Percentiles rank a stretch among this genome's conserved stretches.
Evolutionary conservation across 2,888 invertebrate genomes (phyloP).

Genomic region (Andrena bucephala): DNA sequence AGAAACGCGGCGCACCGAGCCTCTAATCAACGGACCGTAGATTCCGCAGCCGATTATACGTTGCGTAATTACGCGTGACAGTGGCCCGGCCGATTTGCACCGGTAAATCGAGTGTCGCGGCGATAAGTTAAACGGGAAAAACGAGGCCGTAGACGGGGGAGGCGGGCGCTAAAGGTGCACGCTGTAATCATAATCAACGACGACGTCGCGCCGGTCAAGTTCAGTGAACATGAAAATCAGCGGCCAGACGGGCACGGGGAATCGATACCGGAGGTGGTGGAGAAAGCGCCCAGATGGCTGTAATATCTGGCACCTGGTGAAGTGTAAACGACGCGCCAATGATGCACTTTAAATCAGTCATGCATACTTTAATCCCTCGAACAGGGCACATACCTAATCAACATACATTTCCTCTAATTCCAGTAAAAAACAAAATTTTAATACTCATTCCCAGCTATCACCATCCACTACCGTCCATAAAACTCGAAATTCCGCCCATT

Average conservation of each 20-base stretch:
- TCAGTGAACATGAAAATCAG: slow-evolving; percentile 62
- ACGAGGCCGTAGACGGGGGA: slow-evolving; percentile 37
- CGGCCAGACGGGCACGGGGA: slow-evolving; percentile 17
- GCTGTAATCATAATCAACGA: slow-evolving; percentile 57
- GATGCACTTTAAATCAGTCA: slow-evolving; percentile 5
- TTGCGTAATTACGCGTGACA: slow-evolving; percentile 79
- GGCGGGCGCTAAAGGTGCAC: slow-evolving; percentile 51
- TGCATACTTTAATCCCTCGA: neutral
- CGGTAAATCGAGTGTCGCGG: slow-evolving; percentile 67
- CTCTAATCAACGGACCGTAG: slow-evolving; percentile 72
- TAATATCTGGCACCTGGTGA: slow-evolving; percentile 13
- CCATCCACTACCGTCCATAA: too few species aligned
- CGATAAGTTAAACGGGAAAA: slow-evolving; percentile 65
- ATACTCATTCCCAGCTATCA: too few species aligned
- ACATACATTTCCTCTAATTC: neutral
- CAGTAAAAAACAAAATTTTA: neutral
- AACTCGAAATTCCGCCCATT: too few species aligned
- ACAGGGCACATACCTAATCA: too few species aligned
- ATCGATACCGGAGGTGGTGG: slow-evolving; percentile 19
- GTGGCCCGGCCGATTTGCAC: slow-evolving; percentile 69
- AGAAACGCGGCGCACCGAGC: slow-evolving; percentile 41
- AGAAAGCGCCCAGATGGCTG: slow-evolving; percentile 1
- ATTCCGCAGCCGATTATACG: slow-evolving; percentile 74
- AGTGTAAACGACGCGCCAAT: slow-evolving; percentile 6
- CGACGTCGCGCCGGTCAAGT: slow-evolving; percentile 41